phyloP scores from a whole-genome alignment of 2,113 vertebrate species.

The Lontra canadensis region DNA sequence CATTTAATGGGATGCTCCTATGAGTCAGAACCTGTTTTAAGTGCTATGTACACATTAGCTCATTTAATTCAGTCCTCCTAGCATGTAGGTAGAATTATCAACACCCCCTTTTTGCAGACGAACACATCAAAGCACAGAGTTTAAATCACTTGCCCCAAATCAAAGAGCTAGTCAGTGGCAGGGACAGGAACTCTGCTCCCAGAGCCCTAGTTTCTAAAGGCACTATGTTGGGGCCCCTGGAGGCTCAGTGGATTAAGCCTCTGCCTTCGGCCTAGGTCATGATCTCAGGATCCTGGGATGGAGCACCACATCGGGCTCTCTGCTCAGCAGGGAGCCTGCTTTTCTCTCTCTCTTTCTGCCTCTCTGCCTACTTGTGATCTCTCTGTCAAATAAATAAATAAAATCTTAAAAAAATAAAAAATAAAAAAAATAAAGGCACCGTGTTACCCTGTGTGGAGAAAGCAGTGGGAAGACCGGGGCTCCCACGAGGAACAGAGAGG shows the following conservation, averaged over 20 bases:
- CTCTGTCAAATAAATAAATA: too few species aligned
- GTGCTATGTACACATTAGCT: neutral
- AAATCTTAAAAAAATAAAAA: too few species aligned
- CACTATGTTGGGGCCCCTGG: neutral
- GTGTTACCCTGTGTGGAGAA: neutral
- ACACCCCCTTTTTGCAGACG: neutral
- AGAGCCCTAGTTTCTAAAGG: neutral
- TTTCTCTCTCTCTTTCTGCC: too few species aligned
- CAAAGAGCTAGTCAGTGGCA: neutral
- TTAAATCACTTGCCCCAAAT: neutral
- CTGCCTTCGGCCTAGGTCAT: too few species aligned
- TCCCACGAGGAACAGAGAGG: neutral
- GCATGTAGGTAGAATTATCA: neutral
- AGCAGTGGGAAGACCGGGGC: neutral
- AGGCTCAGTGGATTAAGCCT: too few species aligned
- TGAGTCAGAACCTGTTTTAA: neutral
- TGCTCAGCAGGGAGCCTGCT: too few species aligned
- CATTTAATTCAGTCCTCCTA: neutral
- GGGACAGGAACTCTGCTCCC: neutral
- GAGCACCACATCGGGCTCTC: too few species aligned
- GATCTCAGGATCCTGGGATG: too few species aligned
- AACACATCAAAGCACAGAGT: neutral
- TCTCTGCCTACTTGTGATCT: too few species aligned
- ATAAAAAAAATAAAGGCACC: neutral
- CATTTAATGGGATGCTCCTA: neutral